Conservation (phyloP, 2,888 invertebrate genomes). For the Anoncus sp. region DNA sequence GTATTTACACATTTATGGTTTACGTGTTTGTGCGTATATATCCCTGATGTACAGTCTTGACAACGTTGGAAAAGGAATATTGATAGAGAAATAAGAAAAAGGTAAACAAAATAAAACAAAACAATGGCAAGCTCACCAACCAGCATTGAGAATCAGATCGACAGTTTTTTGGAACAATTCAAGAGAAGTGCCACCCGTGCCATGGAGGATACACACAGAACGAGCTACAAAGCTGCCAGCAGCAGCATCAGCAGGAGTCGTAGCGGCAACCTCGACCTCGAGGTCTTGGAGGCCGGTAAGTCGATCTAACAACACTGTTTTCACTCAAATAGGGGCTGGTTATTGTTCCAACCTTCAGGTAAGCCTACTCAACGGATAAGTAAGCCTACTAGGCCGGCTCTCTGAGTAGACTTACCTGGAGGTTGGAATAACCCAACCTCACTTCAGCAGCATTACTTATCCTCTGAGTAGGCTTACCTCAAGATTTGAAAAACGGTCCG, state of each 20-base stretch:
- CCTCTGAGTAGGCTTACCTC: too few species aligned
- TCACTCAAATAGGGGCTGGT: too few species aligned
- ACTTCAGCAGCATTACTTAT: too few species aligned
- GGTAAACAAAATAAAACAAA: conserved; percentile 22
- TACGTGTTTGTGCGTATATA: background rate
- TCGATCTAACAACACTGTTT: too few species aligned
- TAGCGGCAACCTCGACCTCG: conserved; percentile 80
- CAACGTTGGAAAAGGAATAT: conserved; percentile 21
- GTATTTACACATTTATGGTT: conserved; percentile 17
- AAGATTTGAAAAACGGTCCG: too few species aligned
- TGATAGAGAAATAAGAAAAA: background rate
- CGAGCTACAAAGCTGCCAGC: conserved; percentile 76
- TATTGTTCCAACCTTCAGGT: too few species aligned
- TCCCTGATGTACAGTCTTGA: conserved; percentile 16
- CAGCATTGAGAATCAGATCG: conserved; percentile 92
- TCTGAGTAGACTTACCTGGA: too few species aligned
- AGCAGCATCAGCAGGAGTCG: conserved; percentile 80
- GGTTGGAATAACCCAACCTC: too few species aligned
- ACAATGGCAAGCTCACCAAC: conserved; percentile 88
- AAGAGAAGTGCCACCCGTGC: conserved; percentile 91
- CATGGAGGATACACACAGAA: conserved; percentile 85
- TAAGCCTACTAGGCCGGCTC: too few species aligned
- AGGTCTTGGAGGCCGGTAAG: conserved; percentile 80
- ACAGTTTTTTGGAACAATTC: conserved; percentile 93
- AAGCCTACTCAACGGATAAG: too few species aligned